Evolutionary conservation across 2,888 invertebrate species (phyloP).

Genomic region (Caradrina kadenii): DNA sequence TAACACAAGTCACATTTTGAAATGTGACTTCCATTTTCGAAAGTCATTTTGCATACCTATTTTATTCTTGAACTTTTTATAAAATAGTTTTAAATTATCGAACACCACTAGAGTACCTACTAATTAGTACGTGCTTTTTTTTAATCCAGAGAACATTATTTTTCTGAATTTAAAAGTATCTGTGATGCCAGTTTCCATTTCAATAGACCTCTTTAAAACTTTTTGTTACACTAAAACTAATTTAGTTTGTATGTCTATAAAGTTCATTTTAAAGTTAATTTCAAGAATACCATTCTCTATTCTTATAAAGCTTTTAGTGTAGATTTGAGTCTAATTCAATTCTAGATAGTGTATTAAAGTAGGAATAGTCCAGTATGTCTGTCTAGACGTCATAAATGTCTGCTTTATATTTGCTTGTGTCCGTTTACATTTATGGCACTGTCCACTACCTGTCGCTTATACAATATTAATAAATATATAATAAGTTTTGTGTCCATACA

Average conservation of each 20-base stretch:
- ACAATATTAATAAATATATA: slow-evolving; percentile 15
- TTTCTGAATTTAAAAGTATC: too few relatives aligned
- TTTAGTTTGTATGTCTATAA: neutral
- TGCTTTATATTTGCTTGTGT: slow-evolving; percentile 48
- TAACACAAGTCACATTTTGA: too few relatives aligned
- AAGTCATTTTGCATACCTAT: too few relatives aligned
- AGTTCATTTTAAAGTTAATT: neutral
- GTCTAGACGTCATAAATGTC: slow-evolving; percentile 57
- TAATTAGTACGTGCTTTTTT: too few relatives aligned
- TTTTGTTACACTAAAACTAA: neutral
- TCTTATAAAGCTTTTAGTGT: neutral
- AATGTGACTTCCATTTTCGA: too few relatives aligned
- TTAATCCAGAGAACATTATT: too few relatives aligned
- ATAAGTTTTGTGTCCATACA: slow-evolving; percentile 6
- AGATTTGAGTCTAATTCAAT: slow-evolving; percentile 9
- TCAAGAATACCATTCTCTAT: neutral
- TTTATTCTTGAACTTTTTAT: too few relatives aligned
- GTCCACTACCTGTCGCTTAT: slow-evolving; percentile 16
- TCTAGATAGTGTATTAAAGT: slow-evolving; percentile 13
- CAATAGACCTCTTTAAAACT: neutral
- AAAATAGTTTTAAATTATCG: too few relatives aligned
- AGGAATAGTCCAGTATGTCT: slow-evolving; percentile 21
- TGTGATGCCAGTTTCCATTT: too few relatives aligned
- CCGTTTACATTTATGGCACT: slow-evolving; percentile 14
- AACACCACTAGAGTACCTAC: too few relatives aligned